Conservation (phyloP, 2,888 invertebrate species). For the Lysandra coridon region DNA sequence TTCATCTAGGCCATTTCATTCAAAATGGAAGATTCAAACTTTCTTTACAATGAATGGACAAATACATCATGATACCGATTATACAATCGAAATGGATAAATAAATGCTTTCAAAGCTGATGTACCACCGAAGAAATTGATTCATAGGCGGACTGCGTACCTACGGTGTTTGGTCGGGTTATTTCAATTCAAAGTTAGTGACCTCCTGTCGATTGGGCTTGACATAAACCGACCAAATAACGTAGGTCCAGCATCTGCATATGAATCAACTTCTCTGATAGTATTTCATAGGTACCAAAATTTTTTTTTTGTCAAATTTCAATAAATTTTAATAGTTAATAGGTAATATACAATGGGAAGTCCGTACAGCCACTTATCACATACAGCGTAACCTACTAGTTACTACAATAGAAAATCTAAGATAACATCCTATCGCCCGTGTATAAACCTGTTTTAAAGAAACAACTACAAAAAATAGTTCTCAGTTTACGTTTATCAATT, state of each 20-base stretch:
- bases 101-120: conserved; percentile 55
- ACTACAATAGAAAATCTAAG: conserved; percentile 79
- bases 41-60: conserved; percentile 50
- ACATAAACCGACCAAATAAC: background rate
- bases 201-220: too few relatives aligned
- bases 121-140: background rate
- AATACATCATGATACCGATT: conserved; percentile 58
- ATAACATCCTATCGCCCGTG: conserved; percentile 69
- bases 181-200: too few relatives aligned
- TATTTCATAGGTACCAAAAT: conserved; percentile 64
- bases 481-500: conserved; percentile 54
- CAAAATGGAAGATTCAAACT: conserved; percentile 55
- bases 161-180: background rate
- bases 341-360: conserved; percentile 53
- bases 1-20: conserved; percentile 32
- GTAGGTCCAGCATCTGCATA: background rate
- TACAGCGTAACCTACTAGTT: conserved; percentile 71
- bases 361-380: conserved; percentile 80
- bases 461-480: conserved; percentile 65
- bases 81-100: conserved; percentile 55
- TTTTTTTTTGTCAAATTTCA: conserved; percentile 28
- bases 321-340: background rate
- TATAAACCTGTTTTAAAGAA: conserved; percentile 65
- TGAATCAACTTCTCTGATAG: conserved; percentile 44
- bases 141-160: background rate